Evolutionary conservation across 2,113 vertebrate genomes (phyloP).

Genomic region (Lampris megalopsis): DNA sequence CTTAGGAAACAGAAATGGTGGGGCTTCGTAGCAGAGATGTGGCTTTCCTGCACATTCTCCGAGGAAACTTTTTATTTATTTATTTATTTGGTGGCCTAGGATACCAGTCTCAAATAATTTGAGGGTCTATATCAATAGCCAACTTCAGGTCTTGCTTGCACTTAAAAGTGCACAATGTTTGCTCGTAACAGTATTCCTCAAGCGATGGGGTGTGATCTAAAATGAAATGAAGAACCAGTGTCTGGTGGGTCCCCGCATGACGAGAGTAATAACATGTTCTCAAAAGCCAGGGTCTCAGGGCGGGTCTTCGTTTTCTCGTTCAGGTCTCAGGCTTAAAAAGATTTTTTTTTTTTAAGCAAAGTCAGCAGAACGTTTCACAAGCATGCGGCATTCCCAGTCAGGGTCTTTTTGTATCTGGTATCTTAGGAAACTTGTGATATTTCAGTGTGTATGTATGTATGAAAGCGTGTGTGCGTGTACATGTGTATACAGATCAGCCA

Average conservation of each 20-base stretch:
- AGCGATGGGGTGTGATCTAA: too few relatives aligned
- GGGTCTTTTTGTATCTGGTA: not conserved
- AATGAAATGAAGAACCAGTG: not conserved
- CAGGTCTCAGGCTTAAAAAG: not conserved
- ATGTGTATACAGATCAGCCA: too few relatives aligned
- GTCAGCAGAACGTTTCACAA: not conserved
- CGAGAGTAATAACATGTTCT: not conserved
- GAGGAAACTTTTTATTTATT: not conserved
- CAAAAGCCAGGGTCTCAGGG: not conserved
- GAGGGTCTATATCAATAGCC: not conserved
- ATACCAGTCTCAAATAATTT: conserved; percentile 7
- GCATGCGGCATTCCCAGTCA: not conserved
- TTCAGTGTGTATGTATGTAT: too few relatives aligned
- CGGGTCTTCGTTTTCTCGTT: not conserved
- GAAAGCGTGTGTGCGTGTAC: too few relatives aligned
- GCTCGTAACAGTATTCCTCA: not conserved
- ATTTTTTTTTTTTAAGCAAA: not conserved
- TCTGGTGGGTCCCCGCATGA: not conserved
- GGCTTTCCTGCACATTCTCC: not conserved
- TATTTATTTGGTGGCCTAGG: not conserved
- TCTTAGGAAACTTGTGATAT: too few relatives aligned
- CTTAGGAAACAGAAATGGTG: conserved; percentile 15
- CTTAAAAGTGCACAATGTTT: not conserved
- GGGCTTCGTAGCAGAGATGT: not conserved
- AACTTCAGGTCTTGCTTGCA: not conserved